Conservation (phyloP, 2,113 vertebrate species). For the Hyperoodon ampullatus region DNA sequence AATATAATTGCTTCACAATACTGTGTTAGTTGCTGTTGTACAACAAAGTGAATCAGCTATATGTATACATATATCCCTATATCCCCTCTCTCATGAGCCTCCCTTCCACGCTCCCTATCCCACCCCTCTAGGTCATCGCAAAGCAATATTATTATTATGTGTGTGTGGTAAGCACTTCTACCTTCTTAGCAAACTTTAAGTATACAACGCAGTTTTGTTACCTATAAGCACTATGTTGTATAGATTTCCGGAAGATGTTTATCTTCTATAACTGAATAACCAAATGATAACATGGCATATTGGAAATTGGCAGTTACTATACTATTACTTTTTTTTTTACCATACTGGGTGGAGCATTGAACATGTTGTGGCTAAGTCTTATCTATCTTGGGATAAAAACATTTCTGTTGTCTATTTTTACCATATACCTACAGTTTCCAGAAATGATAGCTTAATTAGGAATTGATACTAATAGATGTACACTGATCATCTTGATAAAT, state of each 20-base stretch:
- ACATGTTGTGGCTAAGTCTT: neutral
- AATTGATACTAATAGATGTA: neutral
- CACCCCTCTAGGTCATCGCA: too few relatives aligned
- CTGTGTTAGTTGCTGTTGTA: too few relatives aligned
- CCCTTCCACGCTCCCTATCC: too few relatives aligned
- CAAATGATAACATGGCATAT: neutral
- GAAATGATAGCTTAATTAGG: neutral
- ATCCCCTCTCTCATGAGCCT: too few relatives aligned
- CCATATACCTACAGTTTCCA: neutral
- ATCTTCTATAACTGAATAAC: neutral
- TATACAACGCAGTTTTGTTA: neutral
- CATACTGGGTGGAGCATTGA: neutral
- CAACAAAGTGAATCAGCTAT: too few relatives aligned
- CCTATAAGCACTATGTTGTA: neutral
- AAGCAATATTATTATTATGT: neutral
- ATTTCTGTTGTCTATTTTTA: neutral
- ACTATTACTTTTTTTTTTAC: neutral
- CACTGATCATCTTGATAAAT: neutral
- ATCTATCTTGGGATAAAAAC: neutral
- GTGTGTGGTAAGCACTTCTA: neutral
- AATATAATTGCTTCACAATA: too few relatives aligned
- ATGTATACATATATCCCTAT: too few relatives aligned
- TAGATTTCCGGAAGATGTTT: neutral
- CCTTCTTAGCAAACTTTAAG: neutral
- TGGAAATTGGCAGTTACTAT: neutral